Evolutionary conservation across 2,888 invertebrate genomes (phyloP).

Genomic region (Altica lythri): DNA sequence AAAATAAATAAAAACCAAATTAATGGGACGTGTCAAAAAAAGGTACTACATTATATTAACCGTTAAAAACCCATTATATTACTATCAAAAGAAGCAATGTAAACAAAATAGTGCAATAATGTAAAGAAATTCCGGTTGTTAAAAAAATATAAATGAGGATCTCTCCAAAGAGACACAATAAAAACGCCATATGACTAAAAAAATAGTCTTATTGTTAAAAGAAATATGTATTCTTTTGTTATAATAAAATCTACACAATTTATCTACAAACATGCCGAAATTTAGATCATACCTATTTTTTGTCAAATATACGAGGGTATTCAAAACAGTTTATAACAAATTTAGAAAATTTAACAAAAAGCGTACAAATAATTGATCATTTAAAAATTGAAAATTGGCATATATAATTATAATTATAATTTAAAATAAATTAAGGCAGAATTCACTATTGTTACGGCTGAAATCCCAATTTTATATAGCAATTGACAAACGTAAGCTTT

Average conservation of each 20-base stretch:
- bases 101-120: background rate
- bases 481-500: too few relatives aligned
- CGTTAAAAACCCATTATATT: background rate
- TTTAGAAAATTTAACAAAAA: too few relatives aligned
- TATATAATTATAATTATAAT: too few relatives aligned
- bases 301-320: too few relatives aligned
- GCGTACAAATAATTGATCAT: too few relatives aligned
- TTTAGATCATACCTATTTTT: slow-evolving; percentile 19
- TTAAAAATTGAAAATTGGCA: too few relatives aligned
- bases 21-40: background rate
- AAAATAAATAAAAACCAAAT: slow-evolving; percentile 1
- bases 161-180: background rate
- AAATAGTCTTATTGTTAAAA: slow-evolving; percentile 15
- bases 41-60: background rate
- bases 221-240: slow-evolving; percentile 10
- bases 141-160: slow-evolving; percentile 1
- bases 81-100: background rate
- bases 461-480: too few relatives aligned
- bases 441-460: too few relatives aligned
- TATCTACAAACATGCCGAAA: slow-evolving; percentile 23
- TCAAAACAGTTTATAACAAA: too few relatives aligned
- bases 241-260: slow-evolving; percentile 14
- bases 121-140: background rate
- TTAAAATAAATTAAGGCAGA: too few relatives aligned
- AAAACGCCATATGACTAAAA: slow-evolving; percentile 4